A percentile compares a stretch with the other conserved stretches of the same genome.
phyloP scores from a whole-genome alignment of 2,113 vertebrate species.

The Uropsilus gracilis region DNA sequence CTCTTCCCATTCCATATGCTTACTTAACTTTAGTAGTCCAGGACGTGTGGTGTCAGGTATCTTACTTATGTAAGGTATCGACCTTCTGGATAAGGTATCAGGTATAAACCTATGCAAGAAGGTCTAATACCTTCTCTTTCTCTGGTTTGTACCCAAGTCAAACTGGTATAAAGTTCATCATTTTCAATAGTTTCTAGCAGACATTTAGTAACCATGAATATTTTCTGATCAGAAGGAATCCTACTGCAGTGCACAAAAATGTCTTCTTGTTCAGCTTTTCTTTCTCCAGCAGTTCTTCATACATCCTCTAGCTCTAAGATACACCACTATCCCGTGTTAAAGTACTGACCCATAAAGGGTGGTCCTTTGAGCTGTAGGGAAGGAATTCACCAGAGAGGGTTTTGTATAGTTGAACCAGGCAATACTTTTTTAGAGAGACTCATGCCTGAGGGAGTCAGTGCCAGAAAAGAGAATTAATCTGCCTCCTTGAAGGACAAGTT shows the following conservation, averaged over 20 bases:
- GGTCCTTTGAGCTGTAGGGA: no score
- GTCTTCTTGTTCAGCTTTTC: background rate
- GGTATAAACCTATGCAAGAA: no score
- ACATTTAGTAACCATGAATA: background rate
- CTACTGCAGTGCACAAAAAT: background rate
- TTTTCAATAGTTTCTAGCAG: background rate
- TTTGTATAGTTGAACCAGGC: no score
- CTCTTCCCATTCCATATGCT: background rate
- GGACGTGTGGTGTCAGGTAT: background rate
- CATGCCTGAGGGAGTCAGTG: no score
- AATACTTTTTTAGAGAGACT: no score
- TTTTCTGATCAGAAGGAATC: background rate
- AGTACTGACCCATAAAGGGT: no score
- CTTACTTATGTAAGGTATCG: no score
- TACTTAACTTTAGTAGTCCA: background rate
- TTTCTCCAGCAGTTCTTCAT: background rate
- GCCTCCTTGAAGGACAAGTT: no score
- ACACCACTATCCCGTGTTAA: no score
- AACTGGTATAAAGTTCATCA: background rate
- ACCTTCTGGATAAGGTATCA: no score
- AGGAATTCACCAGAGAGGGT: no score
- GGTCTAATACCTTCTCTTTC: background rate
- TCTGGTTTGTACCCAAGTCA: background rate
- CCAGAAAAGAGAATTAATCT: no score
- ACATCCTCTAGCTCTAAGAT: background rate